Base-by-base conservation (phyloP, 2,797 vertebrate genomes). In the Cynopterus sphinx region DNA sequence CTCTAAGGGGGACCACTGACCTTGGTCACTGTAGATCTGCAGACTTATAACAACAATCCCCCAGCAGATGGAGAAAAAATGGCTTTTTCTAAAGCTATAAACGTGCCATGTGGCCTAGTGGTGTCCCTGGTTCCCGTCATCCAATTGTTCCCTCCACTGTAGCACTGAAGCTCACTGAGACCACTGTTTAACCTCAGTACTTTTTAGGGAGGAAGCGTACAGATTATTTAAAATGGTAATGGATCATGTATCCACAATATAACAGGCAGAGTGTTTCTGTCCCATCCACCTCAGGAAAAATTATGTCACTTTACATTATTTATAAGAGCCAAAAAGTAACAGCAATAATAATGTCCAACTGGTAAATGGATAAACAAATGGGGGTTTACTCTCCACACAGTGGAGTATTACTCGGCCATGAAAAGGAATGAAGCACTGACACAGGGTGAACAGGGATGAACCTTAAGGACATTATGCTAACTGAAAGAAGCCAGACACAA, bases 401-500 rank as follows among this genome's bases (percentile, higher is more conserved):
- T 1, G 22, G 67, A 26, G 11, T 77, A 53, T 28, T 10, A 49
- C 46, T 74, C 51, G 19, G 51, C 68, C 65, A 19, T 11, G 8
- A 51, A 71, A 59, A 96, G 57, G 75, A 46, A 55, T 5, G 9
- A 55, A 28, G 24, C 2, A 6, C 7, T 4, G 28, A 71, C 0
- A 33, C 0, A 0, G 1, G 26, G 4, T 31, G 22, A 9, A 24
- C 1, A 10, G 2, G 6, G 33, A 33, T 19, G 24, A 13, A 67
- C 26, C 33, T 17, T 65, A 22, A 68, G 65, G 59, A 31, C n/a
- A 71, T 21, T 16, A 33, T 1, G 7, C n/a, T 61, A 28, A n/a
- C 51, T 17, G 21, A n/a, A 46, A 74, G 55, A 67, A 31, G 73
- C 15, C 28, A 75, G n/a, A 3, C 36, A 28, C 15, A 13, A 21